A percentile compares a stretch with the other conserved stretches of the same genome.
phyloP scores from a whole-genome alignment of 2,113 vertebrate species.

The Apodemus sylvaticus region DNA sequence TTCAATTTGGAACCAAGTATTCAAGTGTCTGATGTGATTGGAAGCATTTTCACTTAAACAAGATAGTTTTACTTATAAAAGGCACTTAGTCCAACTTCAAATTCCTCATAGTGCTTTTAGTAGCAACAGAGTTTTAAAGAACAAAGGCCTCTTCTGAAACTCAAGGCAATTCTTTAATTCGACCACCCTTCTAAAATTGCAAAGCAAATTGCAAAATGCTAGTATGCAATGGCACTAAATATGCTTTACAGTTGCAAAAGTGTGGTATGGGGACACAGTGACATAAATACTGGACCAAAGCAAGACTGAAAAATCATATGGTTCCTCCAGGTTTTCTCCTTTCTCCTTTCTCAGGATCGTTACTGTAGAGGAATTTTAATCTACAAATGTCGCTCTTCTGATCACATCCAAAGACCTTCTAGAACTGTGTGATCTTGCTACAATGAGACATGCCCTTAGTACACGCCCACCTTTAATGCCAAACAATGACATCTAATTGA shows the following conservation, averaged over 20 bases:
- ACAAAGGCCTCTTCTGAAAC: background rate
- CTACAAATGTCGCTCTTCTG: no score
- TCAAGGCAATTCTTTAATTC: background rate
- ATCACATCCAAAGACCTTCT: no score
- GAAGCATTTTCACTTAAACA: background rate
- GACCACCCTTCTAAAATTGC: background rate
- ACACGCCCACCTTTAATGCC: no score
- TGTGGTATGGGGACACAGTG: background rate
- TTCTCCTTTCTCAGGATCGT: background rate
- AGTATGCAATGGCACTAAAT: no score
- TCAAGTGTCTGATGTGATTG: background rate
- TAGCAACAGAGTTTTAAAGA: background rate
- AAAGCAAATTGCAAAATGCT: background rate
- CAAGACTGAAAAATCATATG: background rate
- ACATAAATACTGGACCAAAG: background rate
- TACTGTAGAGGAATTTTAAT: no score
- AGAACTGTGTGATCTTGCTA: no score
- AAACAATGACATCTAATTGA: no score
- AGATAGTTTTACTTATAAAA: background rate
- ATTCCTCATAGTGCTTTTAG: background rate
- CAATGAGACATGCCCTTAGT: no score
- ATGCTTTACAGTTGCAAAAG: background rate
- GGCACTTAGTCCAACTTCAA: background rate
- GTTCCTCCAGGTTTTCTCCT: no score
- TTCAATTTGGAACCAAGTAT: background rate